Evolutionary conservation across 1,140 invertebrate species (phyloP).

Genomic region (Cydia pomonella): DNA sequence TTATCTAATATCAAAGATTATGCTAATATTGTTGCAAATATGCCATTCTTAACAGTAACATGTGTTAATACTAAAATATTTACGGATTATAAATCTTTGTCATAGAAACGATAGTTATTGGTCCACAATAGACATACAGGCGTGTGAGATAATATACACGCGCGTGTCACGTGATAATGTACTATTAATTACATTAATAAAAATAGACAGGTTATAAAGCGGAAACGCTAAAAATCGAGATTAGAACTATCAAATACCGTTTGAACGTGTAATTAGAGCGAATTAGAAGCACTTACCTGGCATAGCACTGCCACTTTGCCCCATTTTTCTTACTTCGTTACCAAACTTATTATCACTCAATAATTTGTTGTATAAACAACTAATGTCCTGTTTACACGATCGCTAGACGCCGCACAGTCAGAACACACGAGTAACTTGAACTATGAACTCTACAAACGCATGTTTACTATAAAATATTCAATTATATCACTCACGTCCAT

Average conservation of each 20-base stretch:
- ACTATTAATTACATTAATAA: background rate
- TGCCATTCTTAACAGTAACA: background rate
- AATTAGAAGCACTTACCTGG: slow-evolving; percentile 64
- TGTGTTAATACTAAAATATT: background rate
- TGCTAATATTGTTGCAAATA: background rate
- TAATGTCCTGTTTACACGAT: slow-evolving; percentile 41
- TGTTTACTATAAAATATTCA: slow-evolving; percentile 41
- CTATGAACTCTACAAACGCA: slow-evolving; percentile 42
- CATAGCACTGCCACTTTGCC: slow-evolving; percentile 68
- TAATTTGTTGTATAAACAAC: slow-evolving; percentile 46
- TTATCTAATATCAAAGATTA: background rate
- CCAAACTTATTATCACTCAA: slow-evolving; percentile 38
- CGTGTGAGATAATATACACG: slow-evolving; percentile 8
- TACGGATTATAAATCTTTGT: background rate
- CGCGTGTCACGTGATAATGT: background rate
- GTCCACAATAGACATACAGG: background rate
- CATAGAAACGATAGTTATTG: background rate
- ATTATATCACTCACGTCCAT: slow-evolving; percentile 22
- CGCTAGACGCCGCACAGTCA: slow-evolving; percentile 30
- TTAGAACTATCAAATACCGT: slow-evolving; percentile 42
- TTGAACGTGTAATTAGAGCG: slow-evolving; percentile 36
- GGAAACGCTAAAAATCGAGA: slow-evolving; percentile 42
- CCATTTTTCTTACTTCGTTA: slow-evolving; percentile 52
- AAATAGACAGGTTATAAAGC: slow-evolving; percentile 39
- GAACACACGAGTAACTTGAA: slow-evolving; percentile 40